phyloP scores from a whole-genome alignment of 1,140 invertebrate species.

The Drosophila eugracilis region DNA sequence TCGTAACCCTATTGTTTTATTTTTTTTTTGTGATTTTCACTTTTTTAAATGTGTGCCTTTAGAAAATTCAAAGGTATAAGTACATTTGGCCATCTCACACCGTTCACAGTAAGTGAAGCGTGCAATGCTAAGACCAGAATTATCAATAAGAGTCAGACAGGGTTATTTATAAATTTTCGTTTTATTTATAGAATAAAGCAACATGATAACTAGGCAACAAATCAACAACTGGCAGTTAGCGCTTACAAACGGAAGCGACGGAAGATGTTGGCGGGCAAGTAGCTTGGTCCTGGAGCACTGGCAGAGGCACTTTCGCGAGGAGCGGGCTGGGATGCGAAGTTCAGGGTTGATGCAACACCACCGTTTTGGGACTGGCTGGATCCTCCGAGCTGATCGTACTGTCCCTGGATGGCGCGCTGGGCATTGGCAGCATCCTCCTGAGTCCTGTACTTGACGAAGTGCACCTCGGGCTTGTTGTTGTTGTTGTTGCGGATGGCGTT shows the following conservation, averaged over 20 bases:
- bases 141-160: not conserved
- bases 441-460: conserved; percentile 70
- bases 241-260: conserved; percentile 57
- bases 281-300: conserved; percentile 55
- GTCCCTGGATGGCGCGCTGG: conserved; percentile 56
- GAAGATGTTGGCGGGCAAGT: conserved; percentile 67
- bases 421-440: conserved; percentile 63
- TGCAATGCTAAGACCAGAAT: no score
- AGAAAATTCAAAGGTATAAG: no score
- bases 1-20: no score
- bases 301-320: conserved; percentile 22
- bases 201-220: conserved; percentile 52
- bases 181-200: conserved; percentile 45
- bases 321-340: conserved; percentile 62
- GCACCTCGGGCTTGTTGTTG: conserved; percentile 70
- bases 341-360: conserved; percentile 57
- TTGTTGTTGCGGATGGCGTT: conserved; percentile 59
- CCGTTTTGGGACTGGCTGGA: conserved; percentile 51
- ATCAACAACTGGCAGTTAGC: not conserved
- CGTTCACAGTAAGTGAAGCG: no score
- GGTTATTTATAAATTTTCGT: conserved; percentile 1
- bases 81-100: no score
- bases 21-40: no score
- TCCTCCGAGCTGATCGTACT: conserved; percentile 65
- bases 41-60: no score